Percentiles rank a stretch among this genome's conserved stretches.
Conservation (phyloP, 2,888 invertebrate genomes). For the Synergus umbraculus region DNA sequence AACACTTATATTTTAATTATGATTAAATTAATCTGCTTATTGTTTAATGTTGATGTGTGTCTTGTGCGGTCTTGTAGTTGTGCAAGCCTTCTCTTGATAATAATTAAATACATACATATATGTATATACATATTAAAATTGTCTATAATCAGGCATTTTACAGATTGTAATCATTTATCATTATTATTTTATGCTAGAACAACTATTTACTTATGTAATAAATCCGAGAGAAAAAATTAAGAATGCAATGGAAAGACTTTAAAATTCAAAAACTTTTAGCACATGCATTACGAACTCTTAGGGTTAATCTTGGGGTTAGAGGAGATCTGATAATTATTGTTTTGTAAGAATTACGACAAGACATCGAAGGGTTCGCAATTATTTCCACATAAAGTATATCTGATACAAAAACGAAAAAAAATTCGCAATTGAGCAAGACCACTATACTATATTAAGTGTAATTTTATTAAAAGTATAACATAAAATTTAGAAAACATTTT, state of each 20-base stretch:
- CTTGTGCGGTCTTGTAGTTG: neutral
- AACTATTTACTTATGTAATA: neutral
- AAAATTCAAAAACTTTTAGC: slow-evolving; percentile 26
- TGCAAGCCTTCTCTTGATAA: neutral
- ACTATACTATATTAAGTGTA: neutral
- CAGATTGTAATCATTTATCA: slow-evolving; percentile 32
- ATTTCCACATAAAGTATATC: slow-evolving; percentile 43
- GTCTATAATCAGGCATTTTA: slow-evolving; percentile 17
- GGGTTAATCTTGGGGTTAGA: slow-evolving; percentile 63
- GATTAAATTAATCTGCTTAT: neutral
- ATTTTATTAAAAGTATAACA: neutral
- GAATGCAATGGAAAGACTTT: slow-evolving; percentile 44
- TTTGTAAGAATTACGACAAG: slow-evolving; percentile 60
- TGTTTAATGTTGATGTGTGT: neutral
- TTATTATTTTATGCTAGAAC: neutral
- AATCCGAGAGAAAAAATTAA: slow-evolving; percentile 22
- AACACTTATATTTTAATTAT: neutral
- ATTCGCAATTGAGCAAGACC: neutral
- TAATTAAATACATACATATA: neutral
- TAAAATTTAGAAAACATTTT: slow-evolving; percentile 44
- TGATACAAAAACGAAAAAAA: neutral
- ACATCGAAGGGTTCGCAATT: slow-evolving; percentile 62
- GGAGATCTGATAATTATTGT: slow-evolving; percentile 60
- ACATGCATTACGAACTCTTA: slow-evolving; percentile 50
- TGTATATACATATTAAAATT: neutral